Conservation (phyloP, 53 echinoderm and acorn worm genomes). For the Antedon mediterranea region DNA sequence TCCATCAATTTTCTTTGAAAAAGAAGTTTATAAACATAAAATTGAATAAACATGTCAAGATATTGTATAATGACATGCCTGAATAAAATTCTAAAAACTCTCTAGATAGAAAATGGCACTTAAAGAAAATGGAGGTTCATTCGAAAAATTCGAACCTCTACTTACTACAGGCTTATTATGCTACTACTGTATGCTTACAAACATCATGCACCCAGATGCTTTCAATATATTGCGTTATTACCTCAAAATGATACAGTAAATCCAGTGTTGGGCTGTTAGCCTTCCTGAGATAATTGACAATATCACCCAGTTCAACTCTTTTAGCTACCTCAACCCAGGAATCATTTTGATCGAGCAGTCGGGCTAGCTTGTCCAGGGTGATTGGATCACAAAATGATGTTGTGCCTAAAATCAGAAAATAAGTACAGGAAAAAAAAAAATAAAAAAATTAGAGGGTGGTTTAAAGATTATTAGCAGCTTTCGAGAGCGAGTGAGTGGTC, state of each 20-base stretch:
- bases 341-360: conserved; percentile 35
- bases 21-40: neutral
- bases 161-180: no score
- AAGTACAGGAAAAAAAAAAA: no score
- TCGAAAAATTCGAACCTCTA: no score
- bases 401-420: conserved; percentile 30
- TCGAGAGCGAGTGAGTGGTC: no score
- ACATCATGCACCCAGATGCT: no score
- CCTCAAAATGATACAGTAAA: conserved; percentile 70
- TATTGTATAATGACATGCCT: no score
- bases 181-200: no score
- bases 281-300: conserved; percentile 53
- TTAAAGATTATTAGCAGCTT: no score
- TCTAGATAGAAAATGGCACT: no score
- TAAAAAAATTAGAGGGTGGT: no score
- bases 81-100: no score
- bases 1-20: conserved; percentile 72
- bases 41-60: neutral
- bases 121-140: no score
- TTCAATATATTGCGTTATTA: conserved; percentile 7
- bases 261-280: conserved; percentile 58
- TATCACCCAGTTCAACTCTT: conserved; percentile 62
- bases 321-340: conserved; percentile 74
- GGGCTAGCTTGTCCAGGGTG: conserved; percentile 31
- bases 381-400: conserved; percentile 28